Percentiles rank a stretch among this genome's conserved stretches.
Conservation (phyloP, 2,113 vertebrate genomes). For the Diadophis punctatus region DNA sequence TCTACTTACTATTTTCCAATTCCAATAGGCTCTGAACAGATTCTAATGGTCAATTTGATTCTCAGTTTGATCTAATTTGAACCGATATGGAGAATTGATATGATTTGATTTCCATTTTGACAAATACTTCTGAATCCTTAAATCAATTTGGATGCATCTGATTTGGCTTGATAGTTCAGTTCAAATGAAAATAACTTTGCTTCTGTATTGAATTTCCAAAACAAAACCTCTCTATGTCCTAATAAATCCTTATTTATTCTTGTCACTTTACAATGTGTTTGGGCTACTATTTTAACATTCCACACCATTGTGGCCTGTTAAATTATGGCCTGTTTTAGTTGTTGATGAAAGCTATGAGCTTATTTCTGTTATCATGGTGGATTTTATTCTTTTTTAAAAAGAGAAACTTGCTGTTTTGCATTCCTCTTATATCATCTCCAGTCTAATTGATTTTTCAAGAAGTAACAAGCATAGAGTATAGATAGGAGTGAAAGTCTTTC, state of each 20-base stretch:
- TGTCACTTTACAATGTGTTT: not conserved
- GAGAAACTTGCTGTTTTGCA: constrained; percentile 4
- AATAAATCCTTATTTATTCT: not conserved
- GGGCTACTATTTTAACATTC: not conserved
- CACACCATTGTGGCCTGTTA: not conserved
- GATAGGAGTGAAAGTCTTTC: constrained; percentile 32
- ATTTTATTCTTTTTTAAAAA: not conserved
- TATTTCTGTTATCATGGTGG: not conserved
- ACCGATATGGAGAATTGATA: not conserved
- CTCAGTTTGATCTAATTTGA: not conserved
- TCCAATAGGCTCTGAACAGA: not conserved
- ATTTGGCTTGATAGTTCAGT: not conserved
- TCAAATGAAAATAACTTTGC: not conserved
- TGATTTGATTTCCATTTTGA: not conserved
- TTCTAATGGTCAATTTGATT: not conserved
- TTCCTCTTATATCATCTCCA: not conserved
- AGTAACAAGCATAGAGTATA: constrained; percentile 6
- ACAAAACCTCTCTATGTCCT: not conserved
- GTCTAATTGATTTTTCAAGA: constrained; percentile 32
- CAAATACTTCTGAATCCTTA: not conserved
- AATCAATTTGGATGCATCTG: not conserved
- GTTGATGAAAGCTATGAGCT: not conserved
- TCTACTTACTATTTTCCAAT: not conserved
- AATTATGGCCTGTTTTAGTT: not conserved
- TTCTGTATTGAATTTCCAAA: not conserved